Base-by-base conservation (phyloP, 2,888 invertebrate species). In the Muschampia staudingeri region DNA sequence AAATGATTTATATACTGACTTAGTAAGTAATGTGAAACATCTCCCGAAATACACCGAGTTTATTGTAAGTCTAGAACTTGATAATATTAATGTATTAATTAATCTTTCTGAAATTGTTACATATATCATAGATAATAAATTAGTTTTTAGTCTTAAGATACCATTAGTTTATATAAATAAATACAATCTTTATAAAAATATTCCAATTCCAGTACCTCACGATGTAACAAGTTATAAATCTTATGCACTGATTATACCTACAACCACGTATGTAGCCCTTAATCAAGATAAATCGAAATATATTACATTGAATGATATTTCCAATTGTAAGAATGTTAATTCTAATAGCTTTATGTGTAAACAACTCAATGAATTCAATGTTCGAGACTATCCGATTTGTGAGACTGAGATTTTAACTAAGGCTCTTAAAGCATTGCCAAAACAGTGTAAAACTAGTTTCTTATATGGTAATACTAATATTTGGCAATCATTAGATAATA, bases 81-180 rank as follows among this genome's bases (percentile, higher is more conserved):
- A 70, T 9, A 78, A 78, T 19, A 78, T 78, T 16, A 14, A 78
- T 56, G n/a, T 78, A 16, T 16, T 78, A 40, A 78, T 70, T 44
- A 70, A 70, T 5, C 9, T 70, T 2, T 78, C 78, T 6, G 65
- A 70, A 40, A 70, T 78, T 40, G 12, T 77, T 2, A 19, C 69
- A 0, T 78, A 78, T 52, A 70, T 78, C 19, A 70, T 78, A 11
- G 70, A 70, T 56, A 30, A 5, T 40, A 78, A 67, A n/a, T 19
- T 78, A 56, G 14, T 78, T 12, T 70, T 78, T 70, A 70, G 3
- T 25, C 14, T 78, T 70, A 78, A 70, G 25, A 78, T 78, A 56
- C 78, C 70, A 40, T 19, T 78, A 40, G 78, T 78, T 70, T 37
- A 16, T 9, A 44, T 67, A 4, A 37, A 25, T n/a, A 19, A 78